Percentiles rank a stretch among this genome's conserved stretches.
Conservation (phyloP, 2,797 vertebrate genomes). For the Dipus sagitta region DNA sequence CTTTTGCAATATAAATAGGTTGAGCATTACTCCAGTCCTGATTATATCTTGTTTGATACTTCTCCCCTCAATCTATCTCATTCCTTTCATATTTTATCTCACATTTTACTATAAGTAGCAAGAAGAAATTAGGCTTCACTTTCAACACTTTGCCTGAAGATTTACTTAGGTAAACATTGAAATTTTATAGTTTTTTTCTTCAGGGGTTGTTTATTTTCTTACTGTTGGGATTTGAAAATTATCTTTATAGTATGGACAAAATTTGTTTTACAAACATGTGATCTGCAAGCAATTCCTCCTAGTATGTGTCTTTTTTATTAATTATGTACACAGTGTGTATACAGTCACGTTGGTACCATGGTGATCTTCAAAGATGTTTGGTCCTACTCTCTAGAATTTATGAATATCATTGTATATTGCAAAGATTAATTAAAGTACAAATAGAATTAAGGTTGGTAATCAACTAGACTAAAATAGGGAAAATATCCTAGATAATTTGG, state of each 20-base stretch:
- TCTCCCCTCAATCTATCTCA: not conserved
- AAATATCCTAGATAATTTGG: not conserved
- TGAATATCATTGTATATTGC: not conserved
- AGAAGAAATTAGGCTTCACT: not conserved
- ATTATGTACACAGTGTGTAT: too few species aligned
- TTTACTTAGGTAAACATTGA: not conserved
- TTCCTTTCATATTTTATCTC: slow-evolving; percentile 21
- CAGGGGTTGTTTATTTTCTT: too few species aligned
- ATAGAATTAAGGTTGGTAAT: slow-evolving; percentile 22
- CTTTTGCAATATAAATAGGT: not conserved
- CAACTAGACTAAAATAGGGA: not conserved
- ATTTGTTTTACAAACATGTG: too few species aligned
- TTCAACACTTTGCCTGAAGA: not conserved
- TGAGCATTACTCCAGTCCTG: not conserved
- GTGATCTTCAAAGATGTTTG: not conserved
- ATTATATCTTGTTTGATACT: not conserved
- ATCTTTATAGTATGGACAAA: too few species aligned
- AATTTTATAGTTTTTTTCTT: too few species aligned
- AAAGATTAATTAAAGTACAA: slow-evolving; percentile 1
- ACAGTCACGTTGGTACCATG: not conserved
- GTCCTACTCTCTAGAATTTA: not conserved
- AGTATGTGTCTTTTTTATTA: too few species aligned
- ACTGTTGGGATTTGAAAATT: too few species aligned
- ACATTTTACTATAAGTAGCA: slow-evolving; percentile 26
- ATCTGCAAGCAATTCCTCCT: too few species aligned